These are phyloP conservation scores for Gallinago solitaria DNA, from an alignment of 2,797 vertebrate species.

Conservation along the genomic window DNA sequence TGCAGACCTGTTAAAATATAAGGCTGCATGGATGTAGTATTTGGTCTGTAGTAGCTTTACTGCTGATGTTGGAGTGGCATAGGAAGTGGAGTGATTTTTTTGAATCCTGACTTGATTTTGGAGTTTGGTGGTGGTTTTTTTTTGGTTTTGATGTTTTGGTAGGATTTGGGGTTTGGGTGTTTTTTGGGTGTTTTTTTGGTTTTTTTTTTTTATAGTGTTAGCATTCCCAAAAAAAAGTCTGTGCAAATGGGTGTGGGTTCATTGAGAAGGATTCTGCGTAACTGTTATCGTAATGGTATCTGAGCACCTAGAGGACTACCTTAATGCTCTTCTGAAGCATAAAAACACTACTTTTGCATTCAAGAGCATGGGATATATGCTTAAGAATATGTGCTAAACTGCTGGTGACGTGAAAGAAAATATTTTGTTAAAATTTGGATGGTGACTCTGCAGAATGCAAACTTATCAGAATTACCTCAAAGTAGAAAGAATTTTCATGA, in stretches of 20 bases:
- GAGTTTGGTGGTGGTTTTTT: not conserved
- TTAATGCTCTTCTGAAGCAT: not conserved
- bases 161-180: rapidly evolving
- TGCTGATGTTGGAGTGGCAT: not conserved
- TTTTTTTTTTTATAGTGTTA: not conserved
- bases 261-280: not conserved
- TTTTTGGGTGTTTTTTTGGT: rapidly evolving
- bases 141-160: not conserved
- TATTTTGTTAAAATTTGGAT: not conserved
- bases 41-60: not conserved
- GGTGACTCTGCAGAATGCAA: not conserved
- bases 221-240: not conserved
- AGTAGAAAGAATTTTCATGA: not conserved
- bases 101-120: not conserved
- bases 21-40: not conserved
- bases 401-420: not conserved
- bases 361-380: not conserved
- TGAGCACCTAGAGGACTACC: not conserved
- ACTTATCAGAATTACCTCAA: not conserved
- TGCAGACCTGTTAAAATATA: not conserved
- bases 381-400: not conserved
- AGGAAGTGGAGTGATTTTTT: not conserved
- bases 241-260: not conserved
- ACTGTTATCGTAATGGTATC: not conserved
- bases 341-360: not conserved